Base-by-base conservation (phyloP, 2,797 vertebrate species). In the Onychomys torridus region DNA sequence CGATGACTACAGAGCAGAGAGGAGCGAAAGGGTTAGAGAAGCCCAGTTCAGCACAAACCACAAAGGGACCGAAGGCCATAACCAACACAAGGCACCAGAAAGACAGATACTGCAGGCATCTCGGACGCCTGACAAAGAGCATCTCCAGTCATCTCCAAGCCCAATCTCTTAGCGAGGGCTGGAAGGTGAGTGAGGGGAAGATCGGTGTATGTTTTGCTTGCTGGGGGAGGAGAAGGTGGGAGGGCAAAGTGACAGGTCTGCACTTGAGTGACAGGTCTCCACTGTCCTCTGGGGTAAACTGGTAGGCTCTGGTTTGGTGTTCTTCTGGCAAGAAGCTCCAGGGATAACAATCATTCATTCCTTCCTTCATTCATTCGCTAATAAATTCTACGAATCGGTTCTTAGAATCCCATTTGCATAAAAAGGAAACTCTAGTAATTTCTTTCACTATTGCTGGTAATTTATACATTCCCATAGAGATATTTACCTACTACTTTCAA, bases 401-500 rank as follows among this genome's bases (percentile, higher is more conserved):
- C 96, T 69, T 69, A 67, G 96, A 91, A 27, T 23, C 3, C 46
- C 73, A 97, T 90, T 89, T 93, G 63, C 52, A 90, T 91, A 79
- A 95, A 79, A 96, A 77, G 94, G 49, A 93, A 90, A 93, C 76
- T 76, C 78, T 91, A 92, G 75, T 73, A 78, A 89, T 98, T 87
- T 93, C 61, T 95, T 96, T 96, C 59, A 97, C 95, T 92, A 2
- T n/a, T 93, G 78, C 79, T 76, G 87, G 81, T 97, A 94, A 93
- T 95, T 97, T 95, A 94, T 76, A 95, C 94, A 93, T 93, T 93
- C 92, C 83, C 89, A 83, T 73, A 96, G 92, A 95, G 95, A 90
- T 95, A 98, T 98, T 99, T 99, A 99, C 99, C 99, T 97, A 99
- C 99, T 97, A 99, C 99, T 95, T 99, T 99, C 85, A 99, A 99